These are phyloP conservation scores for Sarcophaga caerulescens DNA, from an alignment of 2,888 invertebrate species.

Conservation along the genomic window DNA sequence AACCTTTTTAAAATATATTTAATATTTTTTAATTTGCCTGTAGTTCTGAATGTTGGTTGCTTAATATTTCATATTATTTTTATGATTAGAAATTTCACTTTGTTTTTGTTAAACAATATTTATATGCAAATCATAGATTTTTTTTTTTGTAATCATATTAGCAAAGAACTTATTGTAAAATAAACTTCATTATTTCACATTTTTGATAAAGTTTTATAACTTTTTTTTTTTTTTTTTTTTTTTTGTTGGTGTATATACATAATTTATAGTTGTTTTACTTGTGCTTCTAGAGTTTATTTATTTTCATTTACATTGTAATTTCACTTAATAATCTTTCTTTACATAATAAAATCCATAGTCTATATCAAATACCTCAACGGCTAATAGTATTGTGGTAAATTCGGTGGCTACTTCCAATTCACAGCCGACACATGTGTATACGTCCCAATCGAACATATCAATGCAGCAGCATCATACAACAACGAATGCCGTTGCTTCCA, in stretches of 20 bases:
- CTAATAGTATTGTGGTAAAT: conserved; percentile 80
- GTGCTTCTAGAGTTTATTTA: conserved; percentile 55
- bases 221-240: conserved; percentile 36
- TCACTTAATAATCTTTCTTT: conserved; percentile 31
- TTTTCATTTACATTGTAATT: conserved; percentile 7
- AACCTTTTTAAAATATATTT: conserved; percentile 6
- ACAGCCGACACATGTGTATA: conserved; percentile 75
- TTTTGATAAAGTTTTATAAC: conserved; percentile 24
- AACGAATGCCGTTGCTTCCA: conserved; percentile 73
- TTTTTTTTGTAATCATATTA: conserved; percentile 50
- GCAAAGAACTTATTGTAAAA: conserved; percentile 52
- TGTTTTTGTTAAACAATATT: conserved; percentile 26
- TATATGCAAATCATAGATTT: neutral
- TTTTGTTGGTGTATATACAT: conserved; percentile 35
- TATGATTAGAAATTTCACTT: conserved; percentile 40
- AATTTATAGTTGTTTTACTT: conserved; percentile 64
- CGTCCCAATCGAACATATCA: conserved; percentile 75
- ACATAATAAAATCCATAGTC: conserved; percentile 48
- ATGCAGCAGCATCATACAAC: conserved; percentile 72
- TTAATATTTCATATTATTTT: conserved; percentile 21
- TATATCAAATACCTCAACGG: conserved; percentile 68
- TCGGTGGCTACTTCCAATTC: conserved; percentile 80
- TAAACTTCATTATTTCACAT: conserved; percentile 37
- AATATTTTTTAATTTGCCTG: conserved; percentile 57
- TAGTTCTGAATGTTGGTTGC: conserved; percentile 66